Base-by-base conservation (phyloP, 2,888 invertebrate genomes). In the Lucinisca nassula region DNA sequence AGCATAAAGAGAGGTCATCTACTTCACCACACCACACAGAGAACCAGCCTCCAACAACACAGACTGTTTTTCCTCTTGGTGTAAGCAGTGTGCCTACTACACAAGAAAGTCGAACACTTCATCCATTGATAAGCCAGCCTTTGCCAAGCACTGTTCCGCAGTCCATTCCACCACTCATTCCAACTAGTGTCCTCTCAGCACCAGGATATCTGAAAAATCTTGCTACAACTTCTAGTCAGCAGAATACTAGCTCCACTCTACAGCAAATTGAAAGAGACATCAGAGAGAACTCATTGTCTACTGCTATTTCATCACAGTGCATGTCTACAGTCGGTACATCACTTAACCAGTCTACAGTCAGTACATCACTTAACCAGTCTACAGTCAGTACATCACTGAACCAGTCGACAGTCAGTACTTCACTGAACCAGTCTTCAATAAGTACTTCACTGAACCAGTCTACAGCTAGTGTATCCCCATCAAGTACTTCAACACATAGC, bases 401-500 rank as follows among this genome's bases (percentile, higher is more conserved):
- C 4, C 58, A 58, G 27, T 4, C 24, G 58, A 12, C 8, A 6
- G 14, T 17, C 17, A 35, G 35, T 82, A 79, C 49, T 61, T 81
- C 45, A 61, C 79, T 32, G 78, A 76, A 40, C 77, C 80, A 58
- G 73, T 76, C 77, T 61, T 78, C 40, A 55, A 55, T 49, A 49
- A 58, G 35, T 40, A 73, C 58, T 70, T 77, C 37, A 72, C 70
- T 32, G 74, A 85, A 35, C 85, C 85, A 30, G 45, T 91, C 89
- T 17, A 82, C 83, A 12, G 45, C 77, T 32, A 84, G 78, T 82
- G 79, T 87, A 24, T 91, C 89, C 14, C 85, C 85, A 45, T 87
- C 85, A 78, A 90, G 85, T 35, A 87, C 85, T 75, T 91, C 89
- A 58, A 86, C 85, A 30, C 89, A 87, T 40, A 90, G 82, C 80